Evolutionary conservation across 2,888 invertebrate genomes (phyloP).

Genomic region (Gerris lacustris): DNA sequence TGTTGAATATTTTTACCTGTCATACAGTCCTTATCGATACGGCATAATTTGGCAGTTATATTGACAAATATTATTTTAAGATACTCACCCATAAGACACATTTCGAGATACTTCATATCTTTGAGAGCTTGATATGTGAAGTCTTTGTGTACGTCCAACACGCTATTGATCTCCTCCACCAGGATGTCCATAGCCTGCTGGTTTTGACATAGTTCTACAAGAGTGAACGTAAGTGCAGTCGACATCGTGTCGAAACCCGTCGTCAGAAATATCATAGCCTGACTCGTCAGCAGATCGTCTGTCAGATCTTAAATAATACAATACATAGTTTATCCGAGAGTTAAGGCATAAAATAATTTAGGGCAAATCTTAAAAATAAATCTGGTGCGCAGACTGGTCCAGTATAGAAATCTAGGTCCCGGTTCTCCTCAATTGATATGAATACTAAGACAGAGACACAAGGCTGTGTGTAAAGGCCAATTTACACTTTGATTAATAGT

Average conservation of each 20-base stretch:
- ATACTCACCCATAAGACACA: conserved; percentile 42
- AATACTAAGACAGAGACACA: no score
- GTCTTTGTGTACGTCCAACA: conserved; percentile 37
- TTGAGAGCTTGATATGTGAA: conserved; percentile 44
- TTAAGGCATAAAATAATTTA: no score
- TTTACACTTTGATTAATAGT: no score
- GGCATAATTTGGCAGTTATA: no score
- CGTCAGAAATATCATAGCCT: conserved; percentile 11
- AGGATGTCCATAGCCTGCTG: conserved; percentile 42
- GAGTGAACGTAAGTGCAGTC: conserved; percentile 44
- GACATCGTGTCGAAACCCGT: conserved; percentile 41
- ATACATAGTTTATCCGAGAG: background rate
- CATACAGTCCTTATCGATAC: no score
- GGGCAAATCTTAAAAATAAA: no score
- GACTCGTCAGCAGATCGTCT: conserved; percentile 11
- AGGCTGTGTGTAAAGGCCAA: no score
- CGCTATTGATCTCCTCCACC: conserved; percentile 39
- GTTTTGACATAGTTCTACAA: conserved; percentile 43
- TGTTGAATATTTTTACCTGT: no score
- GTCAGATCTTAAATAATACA: conserved; percentile 10
- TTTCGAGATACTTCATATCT: conserved; percentile 45
- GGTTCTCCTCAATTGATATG: no score
- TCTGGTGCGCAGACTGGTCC: no score
- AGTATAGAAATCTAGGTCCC: no score
- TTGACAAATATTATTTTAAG: no score